Percentiles rank a stretch among this genome's conserved stretches.
phyloP scores from a whole-genome alignment of 2,113 vertebrate species.

The Tragulus kanchil region DNA sequence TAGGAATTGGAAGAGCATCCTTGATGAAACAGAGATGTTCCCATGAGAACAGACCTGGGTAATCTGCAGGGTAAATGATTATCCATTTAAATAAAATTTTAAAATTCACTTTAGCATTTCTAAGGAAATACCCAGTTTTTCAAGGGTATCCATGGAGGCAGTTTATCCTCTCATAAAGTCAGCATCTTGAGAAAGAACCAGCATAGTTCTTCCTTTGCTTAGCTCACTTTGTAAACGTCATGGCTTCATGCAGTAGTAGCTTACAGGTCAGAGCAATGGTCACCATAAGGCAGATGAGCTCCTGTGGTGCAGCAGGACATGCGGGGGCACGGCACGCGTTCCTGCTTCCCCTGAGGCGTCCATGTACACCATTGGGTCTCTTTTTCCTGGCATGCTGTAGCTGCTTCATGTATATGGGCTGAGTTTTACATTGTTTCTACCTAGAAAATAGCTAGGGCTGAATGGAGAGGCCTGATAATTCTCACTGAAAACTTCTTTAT shows the following conservation, averaged over 20 bases:
- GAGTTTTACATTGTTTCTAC: neutral
- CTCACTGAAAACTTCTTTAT: constrained; percentile 75
- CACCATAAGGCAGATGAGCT: neutral
- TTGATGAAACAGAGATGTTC: neutral
- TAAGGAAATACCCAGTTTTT: constrained; percentile 33
- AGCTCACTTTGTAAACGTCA: neutral
- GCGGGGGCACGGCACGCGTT: neutral
- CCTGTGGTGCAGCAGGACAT: neutral
- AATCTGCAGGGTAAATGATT: neutral
- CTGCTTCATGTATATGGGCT: neutral
- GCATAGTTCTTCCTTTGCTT: neutral
- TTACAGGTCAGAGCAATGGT: neutral
- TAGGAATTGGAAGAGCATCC: neutral
- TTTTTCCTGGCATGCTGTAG: neutral
- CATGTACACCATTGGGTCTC: neutral
- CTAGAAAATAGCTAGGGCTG: constrained; percentile 37
- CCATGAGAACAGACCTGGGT: neutral
- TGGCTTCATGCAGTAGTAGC: neutral
- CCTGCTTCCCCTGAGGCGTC: neutral
- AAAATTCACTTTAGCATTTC: too few relatives aligned
- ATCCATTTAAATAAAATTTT: neutral
- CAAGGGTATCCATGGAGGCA: neutral
- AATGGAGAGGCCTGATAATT: constrained; percentile 61
- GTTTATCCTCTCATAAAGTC: neutral
- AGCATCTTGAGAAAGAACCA: neutral